A percentile compares a stretch with the other conserved stretches of the same genome.
Conservation (phyloP, 2,888 invertebrate species). For the Cantharis lateralis region DNA sequence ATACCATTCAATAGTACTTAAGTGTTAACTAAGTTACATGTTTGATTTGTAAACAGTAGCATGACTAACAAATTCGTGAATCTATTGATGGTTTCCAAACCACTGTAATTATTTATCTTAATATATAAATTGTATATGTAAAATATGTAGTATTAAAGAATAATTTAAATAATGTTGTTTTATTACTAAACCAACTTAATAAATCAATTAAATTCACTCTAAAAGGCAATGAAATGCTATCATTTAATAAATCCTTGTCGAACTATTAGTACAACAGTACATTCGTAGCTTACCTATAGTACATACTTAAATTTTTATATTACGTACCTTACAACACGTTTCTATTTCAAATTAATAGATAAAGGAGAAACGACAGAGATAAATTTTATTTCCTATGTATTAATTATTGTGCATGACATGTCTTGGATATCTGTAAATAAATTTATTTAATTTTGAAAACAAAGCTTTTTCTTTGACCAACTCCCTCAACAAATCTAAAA, state of each 20-base stretch:
- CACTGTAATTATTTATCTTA: constrained; percentile 29
- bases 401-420: no score
- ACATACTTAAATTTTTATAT: no score
- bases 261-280: neutral
- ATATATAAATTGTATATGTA: constrained; percentile 23
- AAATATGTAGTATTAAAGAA: constrained; percentile 23
- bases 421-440: no score
- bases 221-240: neutral
- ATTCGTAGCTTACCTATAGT: no score
- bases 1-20: neutral
- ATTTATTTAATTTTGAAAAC: no score
- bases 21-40: neutral
- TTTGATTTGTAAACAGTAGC: constrained; percentile 17
- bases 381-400: no score
- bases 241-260: neutral
- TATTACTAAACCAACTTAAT: neutral
- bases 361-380: no score
- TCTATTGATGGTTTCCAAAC: constrained; percentile 20
- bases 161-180: constrained; percentile 13
- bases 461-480: neutral
- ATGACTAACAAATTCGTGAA: constrained; percentile 12
- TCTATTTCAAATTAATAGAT: no score
- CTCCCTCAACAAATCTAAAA: neutral
- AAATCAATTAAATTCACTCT: neutral
- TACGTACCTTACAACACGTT: no score